These are phyloP conservation scores for Eulemur albifrons DNA, from an alignment of 2,797 vertebrate species.

Conservation along the genomic window DNA sequence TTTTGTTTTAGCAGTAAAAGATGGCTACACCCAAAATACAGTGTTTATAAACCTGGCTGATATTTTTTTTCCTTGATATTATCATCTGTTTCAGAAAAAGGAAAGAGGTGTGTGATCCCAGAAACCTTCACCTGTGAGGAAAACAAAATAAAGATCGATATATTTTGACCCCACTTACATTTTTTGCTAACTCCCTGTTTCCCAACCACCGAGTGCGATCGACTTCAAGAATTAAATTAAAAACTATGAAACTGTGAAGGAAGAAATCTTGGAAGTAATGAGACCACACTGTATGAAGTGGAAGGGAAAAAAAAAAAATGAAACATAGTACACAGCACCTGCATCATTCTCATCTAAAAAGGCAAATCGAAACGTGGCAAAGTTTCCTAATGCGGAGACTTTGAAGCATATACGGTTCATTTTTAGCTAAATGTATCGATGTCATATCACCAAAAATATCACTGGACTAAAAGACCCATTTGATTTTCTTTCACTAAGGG, in stretches of 20 bases:
- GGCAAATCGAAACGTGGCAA: background rate
- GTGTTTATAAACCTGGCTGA: conserved; percentile 40
- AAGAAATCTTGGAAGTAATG: background rate
- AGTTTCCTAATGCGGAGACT: background rate
- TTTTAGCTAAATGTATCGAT: background rate
- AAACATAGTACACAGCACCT: background rate
- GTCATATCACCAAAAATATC: background rate
- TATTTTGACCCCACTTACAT: conserved; percentile 6
- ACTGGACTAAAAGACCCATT: background rate
- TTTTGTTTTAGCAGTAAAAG: conserved; percentile 44
- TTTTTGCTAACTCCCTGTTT: conserved; percentile 47
- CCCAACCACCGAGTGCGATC: background rate
- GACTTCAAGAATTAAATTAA: conserved; percentile 48
- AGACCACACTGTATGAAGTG: background rate
- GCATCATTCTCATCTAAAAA: background rate
- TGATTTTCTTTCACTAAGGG: background rate
- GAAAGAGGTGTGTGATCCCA: conserved; percentile 18
- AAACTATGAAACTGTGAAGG: conserved; percentile 31
- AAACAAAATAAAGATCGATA: conserved; percentile 47
- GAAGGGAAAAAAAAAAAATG: background rate
- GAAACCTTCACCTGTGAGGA: conserved; percentile 17
- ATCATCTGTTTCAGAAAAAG: conserved; percentile 47
- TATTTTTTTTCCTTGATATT: background rate
- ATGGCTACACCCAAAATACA: background rate
- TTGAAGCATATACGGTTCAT: background rate